Conservation (phyloP, 2,797 vertebrate genomes). For the Cephalopachus bancanus region DNA sequence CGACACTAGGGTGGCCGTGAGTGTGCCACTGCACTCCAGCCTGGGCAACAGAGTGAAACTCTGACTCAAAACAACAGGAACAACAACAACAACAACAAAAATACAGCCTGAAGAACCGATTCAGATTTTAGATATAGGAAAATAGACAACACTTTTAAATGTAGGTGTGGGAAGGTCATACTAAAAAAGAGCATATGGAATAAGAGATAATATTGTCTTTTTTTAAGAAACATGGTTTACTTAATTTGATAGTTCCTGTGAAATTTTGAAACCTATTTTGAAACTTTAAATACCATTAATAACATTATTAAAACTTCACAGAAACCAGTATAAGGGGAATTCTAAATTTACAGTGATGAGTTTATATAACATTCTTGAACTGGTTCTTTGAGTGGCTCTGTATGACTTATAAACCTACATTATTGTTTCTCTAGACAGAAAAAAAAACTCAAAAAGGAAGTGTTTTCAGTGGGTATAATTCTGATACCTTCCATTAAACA, state of each 20-base stretch:
- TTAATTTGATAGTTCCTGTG: not conserved
- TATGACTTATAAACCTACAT: not conserved
- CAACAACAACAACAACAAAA: too few relatives aligned
- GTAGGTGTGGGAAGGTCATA: not conserved
- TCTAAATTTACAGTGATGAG: not conserved
- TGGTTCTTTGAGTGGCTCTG: not conserved
- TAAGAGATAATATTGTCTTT: not conserved
- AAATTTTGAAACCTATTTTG: not conserved
- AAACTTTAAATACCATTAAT: not conserved
- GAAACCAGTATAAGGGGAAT: not conserved
- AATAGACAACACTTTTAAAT: not conserved
- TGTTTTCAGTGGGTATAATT: not conserved
- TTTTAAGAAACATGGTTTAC: not conserved
- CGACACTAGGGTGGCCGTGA: too few relatives aligned
- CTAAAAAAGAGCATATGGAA: not conserved
- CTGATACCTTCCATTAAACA: not conserved
- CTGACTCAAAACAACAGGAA: too few relatives aligned
- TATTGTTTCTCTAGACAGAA: not conserved
- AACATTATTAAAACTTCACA: not conserved
- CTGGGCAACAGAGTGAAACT: too few relatives aligned
- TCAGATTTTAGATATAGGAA: not conserved
- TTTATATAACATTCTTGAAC: not conserved
- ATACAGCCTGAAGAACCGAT: not conserved
- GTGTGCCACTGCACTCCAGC: too few relatives aligned
- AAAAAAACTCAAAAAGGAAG: not conserved